Evolutionary conservation across 92 coral and sea anemone genomes (phyloP), one percentile per base, ranked within the genome.

Genomic region (Porites evermanni): DNA sequence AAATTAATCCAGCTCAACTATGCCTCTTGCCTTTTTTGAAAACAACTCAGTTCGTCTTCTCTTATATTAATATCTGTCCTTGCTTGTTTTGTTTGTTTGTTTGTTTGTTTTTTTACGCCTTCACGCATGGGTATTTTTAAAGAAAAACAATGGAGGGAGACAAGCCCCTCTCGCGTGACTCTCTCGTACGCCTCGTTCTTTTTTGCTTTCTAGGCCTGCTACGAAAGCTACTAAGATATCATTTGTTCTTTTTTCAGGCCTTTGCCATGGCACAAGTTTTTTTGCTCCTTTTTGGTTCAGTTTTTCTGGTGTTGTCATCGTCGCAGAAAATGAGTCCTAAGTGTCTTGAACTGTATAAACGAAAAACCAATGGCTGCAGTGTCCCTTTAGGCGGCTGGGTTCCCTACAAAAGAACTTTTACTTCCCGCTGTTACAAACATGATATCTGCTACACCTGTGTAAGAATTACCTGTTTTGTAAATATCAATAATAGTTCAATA

Each of bases 371-470:
- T 61, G 98, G 98, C 14, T 96, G 99, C 72, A 94, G 96, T 70
- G 84, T 91, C 18, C 98, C 98, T 51, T 70, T 86, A 2, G 75
- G 83, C 50, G 75, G 84, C 52, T 91, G 88, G 21, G 80, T 86
- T 54, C 26, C 74, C 24, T 96, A 93, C 92, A 89, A 93, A 80
- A 76, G 38, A 3, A 78, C 52, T 74, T 91, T 96, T 66, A 88
- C 91, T 19, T 93, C 90, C 7, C 98, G 97, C 4, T 96, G 99
- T 92, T 70, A 87, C 79, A 95, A 96, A 70, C 99, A 96, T 61
- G 99, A 96, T 60, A 95, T 96, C 53, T 96, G 99, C 88, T 96
- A 96, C 69, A 78, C 74, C 82, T 96, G 99, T 70, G 99, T 96
- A 90, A 86, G 98, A 29, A 29, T 20, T 6, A 72, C 13, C 9